Evolutionary conservation across 2,888 invertebrate species (phyloP).

Genomic region (Seira sanloemensis): DNA sequence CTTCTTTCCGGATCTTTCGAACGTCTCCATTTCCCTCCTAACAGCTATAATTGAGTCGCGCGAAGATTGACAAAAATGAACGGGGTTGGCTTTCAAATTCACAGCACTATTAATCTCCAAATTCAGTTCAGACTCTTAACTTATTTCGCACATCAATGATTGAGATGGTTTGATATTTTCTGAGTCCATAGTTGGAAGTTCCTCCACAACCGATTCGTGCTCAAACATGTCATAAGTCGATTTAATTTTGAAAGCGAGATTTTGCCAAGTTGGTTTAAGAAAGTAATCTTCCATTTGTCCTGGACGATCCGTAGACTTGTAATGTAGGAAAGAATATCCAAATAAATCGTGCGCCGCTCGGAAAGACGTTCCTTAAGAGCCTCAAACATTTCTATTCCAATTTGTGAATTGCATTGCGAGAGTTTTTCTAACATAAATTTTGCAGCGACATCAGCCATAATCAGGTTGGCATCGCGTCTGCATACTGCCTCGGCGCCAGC

Average conservation of each 20-base stretch:
- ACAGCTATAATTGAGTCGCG: neutral
- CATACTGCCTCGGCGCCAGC: constrained; percentile 27
- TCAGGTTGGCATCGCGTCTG: constrained; percentile 21
- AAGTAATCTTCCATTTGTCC: neutral
- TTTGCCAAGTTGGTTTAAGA: neutral
- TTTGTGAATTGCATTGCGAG: neutral
- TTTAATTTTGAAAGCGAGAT: neutral
- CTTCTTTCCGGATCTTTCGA: neutral
- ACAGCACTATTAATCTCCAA: neutral
- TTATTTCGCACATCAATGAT: neutral
- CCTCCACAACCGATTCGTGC: neutral
- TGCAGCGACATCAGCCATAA: constrained; percentile 21
- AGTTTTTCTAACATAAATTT: constrained; percentile 28
- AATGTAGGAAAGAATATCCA: neutral
- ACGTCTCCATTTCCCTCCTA: neutral
- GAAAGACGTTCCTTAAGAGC: neutral
- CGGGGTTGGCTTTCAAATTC: neutral
- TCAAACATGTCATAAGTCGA: neutral
- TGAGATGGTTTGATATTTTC: neutral
- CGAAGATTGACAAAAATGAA: neutral
- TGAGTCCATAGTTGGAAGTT: neutral
- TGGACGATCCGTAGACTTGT: neutral
- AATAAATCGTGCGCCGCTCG: neutral
- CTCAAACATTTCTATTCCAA: neutral
- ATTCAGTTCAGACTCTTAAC: neutral